Percentiles rank a stretch among this genome's conserved stretches.
Evolutionary conservation across 1,140 invertebrate species (phyloP).

Genomic region (Pomacea maculata): DNA sequence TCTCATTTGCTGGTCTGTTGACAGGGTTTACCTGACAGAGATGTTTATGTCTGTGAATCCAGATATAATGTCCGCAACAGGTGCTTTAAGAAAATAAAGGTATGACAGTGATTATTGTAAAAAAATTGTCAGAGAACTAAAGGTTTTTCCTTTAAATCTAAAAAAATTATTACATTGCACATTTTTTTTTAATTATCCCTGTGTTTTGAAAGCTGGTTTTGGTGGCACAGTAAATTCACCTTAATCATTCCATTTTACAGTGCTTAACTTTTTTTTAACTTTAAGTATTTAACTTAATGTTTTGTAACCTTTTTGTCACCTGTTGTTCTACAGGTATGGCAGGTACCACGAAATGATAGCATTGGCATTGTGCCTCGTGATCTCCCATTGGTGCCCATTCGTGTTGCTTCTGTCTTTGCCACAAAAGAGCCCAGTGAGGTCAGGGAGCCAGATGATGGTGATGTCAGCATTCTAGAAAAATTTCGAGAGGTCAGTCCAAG

Average conservation of each 20-base stretch:
- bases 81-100: slow-evolving; percentile 95
- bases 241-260: too few species aligned
- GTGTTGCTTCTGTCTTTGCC: slow-evolving; percentile 90
- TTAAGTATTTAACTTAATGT: too few species aligned
- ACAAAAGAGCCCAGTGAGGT: slow-evolving; percentile 79
- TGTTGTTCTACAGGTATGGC: slow-evolving; percentile 72
- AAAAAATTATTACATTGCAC: too few species aligned
- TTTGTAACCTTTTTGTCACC: too few species aligned
- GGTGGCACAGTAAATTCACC: too few species aligned
- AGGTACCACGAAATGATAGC: slow-evolving; percentile 73
- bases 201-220: too few species aligned
- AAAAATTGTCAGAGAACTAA: too few species aligned
- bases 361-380: slow-evolving; percentile 77
- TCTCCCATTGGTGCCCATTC: slow-evolving; percentile 79
- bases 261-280: too few species aligned
- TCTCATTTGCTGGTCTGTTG: slow-evolving; percentile 1
- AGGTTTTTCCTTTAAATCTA: too few species aligned
- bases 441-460: slow-evolving; percentile 73
- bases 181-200: too few species aligned
- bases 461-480: slow-evolving; percentile 56
- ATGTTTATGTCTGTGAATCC: slow-evolving; percentile 97
- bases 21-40: slow-evolving; percentile 85
- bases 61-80: slow-evolving; percentile 86
- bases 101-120: slow-evolving; percentile 47
- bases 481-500: slow-evolving; percentile 41